Evolutionary conservation across 2,113 vertebrate genomes (phyloP).

Genomic region (Charina bottae): DNA sequence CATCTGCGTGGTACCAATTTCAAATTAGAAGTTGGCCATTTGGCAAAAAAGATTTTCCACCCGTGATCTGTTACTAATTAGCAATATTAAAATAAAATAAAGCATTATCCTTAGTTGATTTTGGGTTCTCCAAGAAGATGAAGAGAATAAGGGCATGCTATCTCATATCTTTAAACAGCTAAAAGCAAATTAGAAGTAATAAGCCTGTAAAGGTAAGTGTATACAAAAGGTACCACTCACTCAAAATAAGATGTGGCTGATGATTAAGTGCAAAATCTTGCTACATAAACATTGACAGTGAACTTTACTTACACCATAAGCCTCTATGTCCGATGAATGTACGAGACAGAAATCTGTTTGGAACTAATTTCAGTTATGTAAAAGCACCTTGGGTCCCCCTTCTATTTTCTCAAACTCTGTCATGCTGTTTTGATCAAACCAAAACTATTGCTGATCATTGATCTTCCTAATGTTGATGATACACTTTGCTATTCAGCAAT

Average conservation of each 20-base stretch:
- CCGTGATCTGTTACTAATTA: too few relatives aligned
- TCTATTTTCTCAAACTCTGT: background rate
- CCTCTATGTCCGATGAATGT: background rate
- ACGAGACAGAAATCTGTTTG: background rate
- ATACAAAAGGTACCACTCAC: background rate
- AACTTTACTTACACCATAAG: background rate
- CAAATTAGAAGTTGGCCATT: too few relatives aligned
- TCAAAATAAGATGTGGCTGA: background rate
- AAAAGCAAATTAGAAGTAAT: too few relatives aligned
- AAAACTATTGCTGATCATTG: slow-evolving; percentile 19
- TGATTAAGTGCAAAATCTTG: background rate
- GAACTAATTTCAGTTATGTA: background rate
- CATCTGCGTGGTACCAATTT: too few relatives aligned
- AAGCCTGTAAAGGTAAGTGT: background rate
- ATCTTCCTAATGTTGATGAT: slow-evolving; percentile 26
- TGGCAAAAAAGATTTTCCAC: too few relatives aligned
- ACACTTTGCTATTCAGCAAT: slow-evolving; percentile 33
- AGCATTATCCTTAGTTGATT: too few relatives aligned
- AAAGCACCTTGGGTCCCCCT: background rate
- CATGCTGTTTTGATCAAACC: background rate
- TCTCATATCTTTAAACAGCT: too few relatives aligned
- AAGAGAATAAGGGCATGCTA: too few relatives aligned
- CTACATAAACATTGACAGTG: background rate
- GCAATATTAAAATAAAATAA: too few relatives aligned
- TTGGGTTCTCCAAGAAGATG: too few relatives aligned